Base-by-base conservation (phyloP, 2,888 invertebrate genomes). In the Exocentrus adspersus region DNA sequence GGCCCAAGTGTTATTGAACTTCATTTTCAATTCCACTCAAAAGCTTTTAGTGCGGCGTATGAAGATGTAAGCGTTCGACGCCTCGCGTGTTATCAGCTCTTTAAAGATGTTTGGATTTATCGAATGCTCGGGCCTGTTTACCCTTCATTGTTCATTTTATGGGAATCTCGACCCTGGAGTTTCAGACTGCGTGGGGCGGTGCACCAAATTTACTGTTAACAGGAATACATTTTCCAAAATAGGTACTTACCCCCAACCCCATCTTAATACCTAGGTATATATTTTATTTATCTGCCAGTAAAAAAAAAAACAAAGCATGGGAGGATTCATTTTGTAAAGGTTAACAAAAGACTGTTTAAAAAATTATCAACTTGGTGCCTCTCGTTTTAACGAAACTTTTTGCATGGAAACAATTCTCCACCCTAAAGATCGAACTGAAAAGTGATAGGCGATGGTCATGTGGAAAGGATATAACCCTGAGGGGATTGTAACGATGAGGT, bases 1-100 rank as follows among this genome's bases (percentile, higher is more conserved):
- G 57, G 32, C 9, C n/a, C 9, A 28, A 57, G 57, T 57, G 57
- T 57, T 45, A 57, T 57, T 57, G 57, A 57, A 57, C 57, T 57
- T 48, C 57, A 32, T 45, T 57, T 51, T 51, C 51, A 51, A 51
- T 51, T 19, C 32, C 32, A 32, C 51, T 51, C 30, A 32, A 51
- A 51, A 51, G 51, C 51, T 51, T 51, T 51, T 51, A 51, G 32
- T 4, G 19, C 32, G 51, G 32, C 32, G 30, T 51, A 51, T 51
- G 51, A 37, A 51, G 51, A 51, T 32, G 30, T 51, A 51, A 51
- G 19, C 20, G 20, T 30, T 24, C 10, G 37, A 12, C 37, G 37
- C 32, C 30, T 51, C 19, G 51, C 51, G 37, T 51, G 51, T 51
- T 51, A 32, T 51, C 51, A 32, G 51, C 19, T 32, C 30, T 32